Evolutionary conservation across 2,888 invertebrate genomes (phyloP), one percentile per base, ranked within the genome.

Genomic region (Lumbricus terrestris): DNA sequence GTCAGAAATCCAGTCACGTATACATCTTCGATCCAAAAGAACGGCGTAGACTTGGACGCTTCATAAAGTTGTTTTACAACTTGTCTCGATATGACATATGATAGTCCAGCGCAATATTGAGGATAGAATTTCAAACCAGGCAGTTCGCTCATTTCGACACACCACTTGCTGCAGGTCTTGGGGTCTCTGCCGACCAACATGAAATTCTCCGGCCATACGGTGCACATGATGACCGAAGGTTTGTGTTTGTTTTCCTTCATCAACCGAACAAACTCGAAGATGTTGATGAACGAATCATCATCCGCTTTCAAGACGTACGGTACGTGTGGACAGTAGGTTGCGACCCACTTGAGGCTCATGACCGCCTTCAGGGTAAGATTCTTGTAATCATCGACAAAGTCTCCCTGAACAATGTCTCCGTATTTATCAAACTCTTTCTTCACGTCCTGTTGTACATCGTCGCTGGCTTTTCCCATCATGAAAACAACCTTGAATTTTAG

Each of bases 11-110:
- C 94, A 54, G 93, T 94, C 82, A 94, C 90, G 89, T 94, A 94
- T 2, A 93, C 94, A 90, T 94, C 94, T 90, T 94, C 94, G 15
- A 94, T 93, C 37, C 93, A 93, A 90, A 94, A 93, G 88, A 93
- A 92, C 0, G 93, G 93, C 1, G 93, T 92, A 15, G 83, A 90
- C 47, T 92, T 92, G 0, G 94, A 93, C 1, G 92, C 92, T 33
- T 92, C 90, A 91, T 93, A 94, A 89, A 94, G 91, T 35, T 92
- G 89, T 8, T 92, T 92, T 6, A 94, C 90, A 15, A 93, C 47
- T 54, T 93, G 92, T 16, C 92, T 89, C 16, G 94, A 93, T 88
- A 94, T 91, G 33, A 94, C 88, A 88, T 92, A 93, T 11, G 92
- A 92, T 82, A 93, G 93, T 13, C 94, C 94, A 23, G 93, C 93